Conservation (phyloP, 92 coral and sea anemone genomes). For the Heliopora coerulea region DNA sequence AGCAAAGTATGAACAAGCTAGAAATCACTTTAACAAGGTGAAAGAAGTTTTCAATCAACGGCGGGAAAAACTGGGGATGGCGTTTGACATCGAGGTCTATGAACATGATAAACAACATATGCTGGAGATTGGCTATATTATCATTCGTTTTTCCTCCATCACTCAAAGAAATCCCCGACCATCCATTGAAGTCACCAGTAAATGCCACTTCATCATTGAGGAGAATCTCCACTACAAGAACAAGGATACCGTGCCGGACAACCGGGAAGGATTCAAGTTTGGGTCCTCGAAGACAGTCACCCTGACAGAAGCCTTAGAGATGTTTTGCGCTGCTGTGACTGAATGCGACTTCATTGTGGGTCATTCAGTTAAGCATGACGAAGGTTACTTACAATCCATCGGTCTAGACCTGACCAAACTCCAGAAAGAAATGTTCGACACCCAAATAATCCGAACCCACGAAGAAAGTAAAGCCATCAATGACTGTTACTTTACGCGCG, state of each 20-base stretch:
- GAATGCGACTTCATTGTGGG: slow-evolving; percentile 54
- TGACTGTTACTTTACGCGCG: slow-evolving; percentile 31
- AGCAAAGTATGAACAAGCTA: too few relatives aligned
- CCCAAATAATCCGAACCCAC: slow-evolving; percentile 54
- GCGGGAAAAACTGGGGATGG: too few relatives aligned
- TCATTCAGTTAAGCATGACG: slow-evolving; percentile 56
- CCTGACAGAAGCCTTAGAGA: slow-evolving; percentile 55
- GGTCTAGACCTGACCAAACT: background rate
- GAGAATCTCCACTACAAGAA: slow-evolving; percentile 49
- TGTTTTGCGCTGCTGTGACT: slow-evolving; percentile 41
- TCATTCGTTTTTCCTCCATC: too few relatives aligned
- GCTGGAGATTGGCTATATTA: background rate
- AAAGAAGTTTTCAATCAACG: too few relatives aligned
- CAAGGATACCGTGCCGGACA: slow-evolving; percentile 55
- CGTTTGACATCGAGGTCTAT: too few relatives aligned
- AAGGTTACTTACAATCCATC: slow-evolving; percentile 34
- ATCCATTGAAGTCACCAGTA: background rate
- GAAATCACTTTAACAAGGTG: too few relatives aligned
- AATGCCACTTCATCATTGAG: slow-evolving; percentile 55
- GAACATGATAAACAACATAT: too few relatives aligned
- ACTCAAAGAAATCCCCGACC: too few relatives aligned
- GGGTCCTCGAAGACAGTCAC: slow-evolving; percentile 60
- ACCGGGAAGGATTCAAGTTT: slow-evolving; percentile 52
- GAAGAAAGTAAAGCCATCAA: background rate
- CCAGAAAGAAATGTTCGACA: slow-evolving; percentile 56